Conservation (phyloP, 2,888 invertebrate genomes). For the Dromius quadrimaculatus region DNA sequence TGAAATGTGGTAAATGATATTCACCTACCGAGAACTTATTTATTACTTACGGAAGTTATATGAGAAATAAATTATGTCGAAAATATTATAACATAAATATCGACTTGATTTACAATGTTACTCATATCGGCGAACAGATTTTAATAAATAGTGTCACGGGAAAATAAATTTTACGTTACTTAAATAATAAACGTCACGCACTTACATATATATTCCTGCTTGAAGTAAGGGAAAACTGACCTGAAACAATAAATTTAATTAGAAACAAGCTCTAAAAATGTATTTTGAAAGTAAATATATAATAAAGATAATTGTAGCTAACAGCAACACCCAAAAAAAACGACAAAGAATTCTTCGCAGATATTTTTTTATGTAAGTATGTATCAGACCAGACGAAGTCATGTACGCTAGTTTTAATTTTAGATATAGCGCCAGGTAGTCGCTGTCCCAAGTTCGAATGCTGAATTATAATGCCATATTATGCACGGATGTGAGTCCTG, state of each 20-base stretch:
- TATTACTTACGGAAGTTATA: not conserved
- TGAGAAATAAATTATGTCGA: not conserved
- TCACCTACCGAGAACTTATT: no score
- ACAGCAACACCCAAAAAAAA: conserved; percentile 1
- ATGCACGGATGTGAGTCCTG: conserved; percentile 16
- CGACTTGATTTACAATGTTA: conserved; percentile 3
- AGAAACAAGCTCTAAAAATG: conserved; percentile 24
- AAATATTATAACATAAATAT: not conserved
- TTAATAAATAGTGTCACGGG: conserved; percentile 13
- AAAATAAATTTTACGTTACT: conserved; percentile 4
- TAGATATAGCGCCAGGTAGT: conserved; percentile 45
- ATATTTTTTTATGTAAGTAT: not conserved
- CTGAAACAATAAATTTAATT: conserved; percentile 32
- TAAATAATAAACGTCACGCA: conserved; percentile 25
- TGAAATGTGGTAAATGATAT: no score
- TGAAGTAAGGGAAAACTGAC: conserved; percentile 9
- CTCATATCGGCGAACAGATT: conserved; percentile 1
- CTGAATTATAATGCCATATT: conserved; percentile 26
- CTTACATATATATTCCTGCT: conserved; percentile 5
- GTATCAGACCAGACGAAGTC: conserved; percentile 1
- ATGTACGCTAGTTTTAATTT: conserved; percentile 39
- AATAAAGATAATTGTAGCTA: conserved; percentile 2
- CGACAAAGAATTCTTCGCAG: not conserved
- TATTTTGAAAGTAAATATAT: conserved; percentile 1
- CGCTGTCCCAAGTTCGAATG: conserved; percentile 10